Percentiles rank a stretch among this genome's conserved stretches.
phyloP scores from a whole-genome alignment of 2,113 vertebrate species.

The Phyllopteryx taeniolatus region DNA sequence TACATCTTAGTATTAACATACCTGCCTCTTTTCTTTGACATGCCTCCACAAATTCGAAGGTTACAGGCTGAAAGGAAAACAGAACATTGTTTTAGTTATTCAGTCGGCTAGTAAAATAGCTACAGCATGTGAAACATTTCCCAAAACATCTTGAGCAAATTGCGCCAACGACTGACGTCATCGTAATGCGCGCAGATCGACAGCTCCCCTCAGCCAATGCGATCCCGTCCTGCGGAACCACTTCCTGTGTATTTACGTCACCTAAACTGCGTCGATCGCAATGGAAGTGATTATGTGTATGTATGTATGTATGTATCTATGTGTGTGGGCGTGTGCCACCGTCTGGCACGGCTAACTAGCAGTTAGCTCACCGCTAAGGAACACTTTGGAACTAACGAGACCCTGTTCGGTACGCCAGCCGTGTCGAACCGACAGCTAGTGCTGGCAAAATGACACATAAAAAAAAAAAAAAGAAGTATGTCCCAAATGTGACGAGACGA shows the following conservation, averaged over 20 bases:
- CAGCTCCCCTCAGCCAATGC: constrained; percentile 50
- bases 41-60: constrained; percentile 71
- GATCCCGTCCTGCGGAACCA: constrained; percentile 24
- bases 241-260: constrained; percentile 54
- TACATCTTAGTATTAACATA: constrained; percentile 48
- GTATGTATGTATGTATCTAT: not conserved
- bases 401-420: not conserved
- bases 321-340: not conserved
- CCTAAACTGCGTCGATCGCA: constrained; percentile 17
- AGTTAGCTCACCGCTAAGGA: not conserved
- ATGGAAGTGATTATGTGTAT: constrained; percentile 50
- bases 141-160: not conserved
- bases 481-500: not conserved
- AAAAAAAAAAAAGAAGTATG: not conserved
- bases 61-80: constrained; percentile 40
- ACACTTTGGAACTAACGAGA: not conserved
- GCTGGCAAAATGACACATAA: constrained; percentile 11
- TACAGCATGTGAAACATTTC: constrained; percentile 19
- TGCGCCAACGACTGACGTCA: constrained; percentile 1
- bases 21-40: constrained; percentile 84
- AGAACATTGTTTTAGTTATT: constrained; percentile 10
- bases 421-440: not conserved
- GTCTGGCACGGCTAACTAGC: constrained; percentile 4
- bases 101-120: constrained; percentile 16
- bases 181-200: constrained; percentile 28